phyloP scores from a whole-genome alignment of 2,888 invertebrate species.

The Hofmannophila pseudospretella region DNA sequence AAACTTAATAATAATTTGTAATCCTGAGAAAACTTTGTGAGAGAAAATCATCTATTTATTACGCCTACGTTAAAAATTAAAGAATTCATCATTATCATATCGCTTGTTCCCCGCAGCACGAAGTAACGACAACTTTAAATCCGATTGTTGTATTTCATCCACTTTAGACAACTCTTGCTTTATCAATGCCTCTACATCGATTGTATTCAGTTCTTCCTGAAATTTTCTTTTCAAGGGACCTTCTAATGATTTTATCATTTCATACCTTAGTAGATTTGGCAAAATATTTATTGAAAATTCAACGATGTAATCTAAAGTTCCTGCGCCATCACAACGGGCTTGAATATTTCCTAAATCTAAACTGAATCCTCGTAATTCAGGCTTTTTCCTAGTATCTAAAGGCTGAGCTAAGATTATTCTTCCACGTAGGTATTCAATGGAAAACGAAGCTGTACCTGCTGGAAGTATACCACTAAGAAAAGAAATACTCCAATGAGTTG shows the following conservation, averaged over 20 bases:
- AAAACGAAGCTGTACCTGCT: slow-evolving; percentile 85
- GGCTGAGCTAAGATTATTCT: slow-evolving; percentile 84
- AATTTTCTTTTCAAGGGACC: slow-evolving; percentile 85
- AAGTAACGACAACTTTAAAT: slow-evolving; percentile 61
- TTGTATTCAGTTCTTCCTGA: slow-evolving; percentile 84
- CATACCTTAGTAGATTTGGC: slow-evolving; percentile 90
- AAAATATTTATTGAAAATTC: slow-evolving; percentile 89
- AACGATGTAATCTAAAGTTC: slow-evolving; percentile 90
- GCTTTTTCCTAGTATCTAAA: slow-evolving; percentile 85
- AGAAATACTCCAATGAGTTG: slow-evolving; percentile 87
- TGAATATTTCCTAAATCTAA: slow-evolving; percentile 91
- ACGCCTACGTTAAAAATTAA: slow-evolving; percentile 56
- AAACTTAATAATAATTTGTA: too few relatives aligned
- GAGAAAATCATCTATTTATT: too few relatives aligned
- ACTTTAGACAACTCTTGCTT: slow-evolving; percentile 82
- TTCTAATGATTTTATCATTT: slow-evolving; percentile 91
- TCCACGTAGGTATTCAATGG: slow-evolving; percentile 86
- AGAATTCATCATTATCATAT: slow-evolving; percentile 66
- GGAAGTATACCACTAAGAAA: slow-evolving; percentile 82
- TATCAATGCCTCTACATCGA: slow-evolving; percentile 86
- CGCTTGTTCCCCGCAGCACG: slow-evolving; percentile 29
- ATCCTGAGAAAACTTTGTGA: too few relatives aligned
- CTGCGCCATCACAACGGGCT: slow-evolving; percentile 89
- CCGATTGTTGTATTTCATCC: slow-evolving; percentile 75
- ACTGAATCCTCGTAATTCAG: slow-evolving; percentile 84